Evolutionary conservation across 2,888 invertebrate genomes (phyloP), one percentile per base, ranked within the genome.

Genomic region (Netelia virgata): DNA sequence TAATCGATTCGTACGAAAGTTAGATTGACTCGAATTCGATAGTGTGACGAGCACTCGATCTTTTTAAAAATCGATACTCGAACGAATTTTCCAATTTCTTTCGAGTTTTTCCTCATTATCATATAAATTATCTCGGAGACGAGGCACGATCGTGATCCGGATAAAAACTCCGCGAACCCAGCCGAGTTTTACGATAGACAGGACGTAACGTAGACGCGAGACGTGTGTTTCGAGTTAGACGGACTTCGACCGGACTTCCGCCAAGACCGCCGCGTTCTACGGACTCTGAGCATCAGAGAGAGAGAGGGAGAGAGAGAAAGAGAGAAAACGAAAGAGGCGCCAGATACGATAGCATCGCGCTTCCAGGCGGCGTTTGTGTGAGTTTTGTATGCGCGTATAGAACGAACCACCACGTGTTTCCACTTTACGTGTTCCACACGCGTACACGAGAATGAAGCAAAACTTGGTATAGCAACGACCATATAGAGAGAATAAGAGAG

Each of bases 181-280:
- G n/a, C 11, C 16, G 84, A 77, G 77, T 82, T 83, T 72, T 69
- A 70, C 82, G 68, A 83, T 86, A 84, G 86, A 83, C 86, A 80
- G 86, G 86, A 79, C 83, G 85, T 74, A 77, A 70, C 77, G 74
- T 78, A 79, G 87, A 86, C 85, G 75, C 76, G 82, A 84, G 61
- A 79, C 87, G 86, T 81, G 81, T 83, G 83, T 76, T 87, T 79
- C 73, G 73, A 86, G 86, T 86, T 85, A 83, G 82, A 69, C 75
- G 77, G 50, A 77, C 84, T 82, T 87, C 74, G 84, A 75, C 90
- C 89, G 91, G 86, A 92, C 92, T 91, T 92, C 84, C 84, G 80
- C 80, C 81, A 85, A 85, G 82, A 77, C 47, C 69, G 10, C 57
- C 41, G 18, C 87, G 87, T 85, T 87, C 85, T 87, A 43, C 70